A percentile compares a stretch with the other conserved stretches of the same genome.
Conservation (phyloP, 2,113 vertebrate genomes). For the Amblyopsis rosae region DNA sequence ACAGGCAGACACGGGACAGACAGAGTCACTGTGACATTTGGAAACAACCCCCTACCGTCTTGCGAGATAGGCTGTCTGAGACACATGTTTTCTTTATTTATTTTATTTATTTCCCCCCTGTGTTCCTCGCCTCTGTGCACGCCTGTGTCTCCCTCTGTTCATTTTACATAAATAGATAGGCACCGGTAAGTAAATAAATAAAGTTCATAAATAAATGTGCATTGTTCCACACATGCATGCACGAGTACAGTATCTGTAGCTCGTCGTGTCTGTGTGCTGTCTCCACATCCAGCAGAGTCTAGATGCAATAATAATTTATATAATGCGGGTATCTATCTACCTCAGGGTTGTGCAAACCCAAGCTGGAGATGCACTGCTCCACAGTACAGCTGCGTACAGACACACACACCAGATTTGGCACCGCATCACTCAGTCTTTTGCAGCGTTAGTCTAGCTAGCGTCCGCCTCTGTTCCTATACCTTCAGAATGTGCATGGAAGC, state of each 20-base stretch:
- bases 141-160: constrained; percentile 1
- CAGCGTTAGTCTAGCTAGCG: background rate
- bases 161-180: constrained; percentile 16
- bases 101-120: background rate
- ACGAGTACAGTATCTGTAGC: too few species aligned
- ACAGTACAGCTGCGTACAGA: background rate
- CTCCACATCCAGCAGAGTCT: too few species aligned
- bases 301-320: too few species aligned
- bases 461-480: constrained; percentile 3
- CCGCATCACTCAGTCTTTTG: constrained; percentile 20
- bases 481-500: constrained; percentile 11
- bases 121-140: background rate
- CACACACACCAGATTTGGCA: constrained; percentile 10
- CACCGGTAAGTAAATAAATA: too few species aligned
- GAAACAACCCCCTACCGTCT: constrained; percentile 34
- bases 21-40: constrained; percentile 55
- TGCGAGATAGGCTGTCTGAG: constrained; percentile 19
- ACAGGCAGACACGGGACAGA: constrained; percentile 23
- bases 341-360: background rate
- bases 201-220: too few species aligned
- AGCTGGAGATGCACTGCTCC: constrained; percentile 7
- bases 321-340: background rate
- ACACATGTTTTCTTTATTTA: background rate
- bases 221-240: too few species aligned
- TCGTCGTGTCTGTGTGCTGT: too few species aligned